phyloP scores from a whole-genome alignment of 2,888 invertebrate genomes.

The Acanthococcus lagerstroemiae region DNA sequence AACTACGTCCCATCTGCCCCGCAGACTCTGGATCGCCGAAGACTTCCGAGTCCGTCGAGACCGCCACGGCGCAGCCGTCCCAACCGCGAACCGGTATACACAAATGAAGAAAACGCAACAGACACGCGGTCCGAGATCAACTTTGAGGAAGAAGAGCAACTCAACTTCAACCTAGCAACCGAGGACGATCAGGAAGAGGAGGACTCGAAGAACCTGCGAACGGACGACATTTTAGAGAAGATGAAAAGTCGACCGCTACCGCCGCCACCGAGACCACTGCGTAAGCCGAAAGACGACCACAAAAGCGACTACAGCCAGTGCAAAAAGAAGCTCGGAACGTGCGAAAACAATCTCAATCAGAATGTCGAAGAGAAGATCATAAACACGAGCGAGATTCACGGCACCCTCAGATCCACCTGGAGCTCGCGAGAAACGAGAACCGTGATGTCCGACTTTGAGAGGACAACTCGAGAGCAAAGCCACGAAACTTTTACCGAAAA shows the following conservation, averaged over 20 bases:
- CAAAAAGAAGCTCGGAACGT: slow-evolving; percentile 18
- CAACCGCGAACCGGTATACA: slow-evolving; percentile 37
- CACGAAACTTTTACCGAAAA: background rate
- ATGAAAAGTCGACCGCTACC: slow-evolving; percentile 79
- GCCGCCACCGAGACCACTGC: slow-evolving; percentile 73
- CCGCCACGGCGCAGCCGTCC: slow-evolving; percentile 48
- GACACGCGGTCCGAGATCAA: slow-evolving; percentile 40
- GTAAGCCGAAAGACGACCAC: slow-evolving; percentile 42
- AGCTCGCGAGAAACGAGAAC: background rate
- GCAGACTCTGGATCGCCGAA: background rate
- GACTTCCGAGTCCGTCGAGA: slow-evolving; percentile 20
- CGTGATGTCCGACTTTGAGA: background rate
- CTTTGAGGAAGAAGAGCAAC: slow-evolving; percentile 18
- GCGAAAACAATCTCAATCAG: slow-evolving; percentile 32
- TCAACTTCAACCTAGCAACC: slow-evolving; percentile 7
- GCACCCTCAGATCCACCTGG: background rate
- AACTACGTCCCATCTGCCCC: slow-evolving; percentile 16
- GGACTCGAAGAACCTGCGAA: slow-evolving; percentile 51
- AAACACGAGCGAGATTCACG: background rate
- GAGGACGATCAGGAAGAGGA: slow-evolving; percentile 19
- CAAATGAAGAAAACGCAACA: slow-evolving; percentile 31
- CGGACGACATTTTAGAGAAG: slow-evolving; percentile 65
- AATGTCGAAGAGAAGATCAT: slow-evolving; percentile 32
- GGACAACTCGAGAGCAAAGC: background rate
- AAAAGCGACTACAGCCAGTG: slow-evolving; percentile 25